Evolutionary conservation across 2,797 vertebrate genomes (phyloP).

Genomic region (Streptopelia turtur): DNA sequence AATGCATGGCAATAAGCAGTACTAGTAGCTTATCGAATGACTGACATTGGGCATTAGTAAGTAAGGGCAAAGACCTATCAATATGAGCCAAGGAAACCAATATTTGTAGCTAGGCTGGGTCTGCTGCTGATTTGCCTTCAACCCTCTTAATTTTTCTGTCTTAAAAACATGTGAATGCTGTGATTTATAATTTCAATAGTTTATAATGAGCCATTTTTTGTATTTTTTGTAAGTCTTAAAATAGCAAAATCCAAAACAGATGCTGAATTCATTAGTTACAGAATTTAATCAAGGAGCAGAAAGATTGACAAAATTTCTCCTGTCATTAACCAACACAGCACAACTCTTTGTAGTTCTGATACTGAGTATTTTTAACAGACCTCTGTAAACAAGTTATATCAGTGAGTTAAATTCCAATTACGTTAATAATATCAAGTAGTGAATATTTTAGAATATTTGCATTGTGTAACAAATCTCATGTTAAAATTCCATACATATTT

Average conservation of each 20-base stretch:
- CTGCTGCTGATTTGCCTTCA: not conserved
- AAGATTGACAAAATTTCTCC: not conserved
- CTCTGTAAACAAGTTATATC: not conserved
- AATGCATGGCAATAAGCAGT: not conserved
- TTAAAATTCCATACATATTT: not conserved
- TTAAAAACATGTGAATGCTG: not conserved
- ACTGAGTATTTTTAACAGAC: not conserved
- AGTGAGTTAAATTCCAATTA: not conserved
- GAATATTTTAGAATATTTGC: not conserved
- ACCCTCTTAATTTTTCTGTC: not conserved
- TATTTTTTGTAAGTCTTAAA: not conserved
- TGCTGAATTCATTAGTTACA: not conserved
- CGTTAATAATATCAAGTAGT: not conserved
- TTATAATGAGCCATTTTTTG: not conserved
- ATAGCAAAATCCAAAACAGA: not conserved
- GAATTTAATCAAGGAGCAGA: not conserved
- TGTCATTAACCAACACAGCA: not conserved
- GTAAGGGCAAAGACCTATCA: not conserved
- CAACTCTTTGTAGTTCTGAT: not conserved
- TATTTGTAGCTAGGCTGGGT: not conserved
- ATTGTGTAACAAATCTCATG: not conserved
- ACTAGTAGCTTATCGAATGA: accelerated
- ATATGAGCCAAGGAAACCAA: not conserved
- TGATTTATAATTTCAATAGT: not conserved
- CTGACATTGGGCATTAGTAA: not conserved